A percentile compares a stretch with the other conserved stretches of the same genome.
phyloP scores from a whole-genome alignment of 2,113 vertebrate species.

The Corydoras sp. region DNA sequence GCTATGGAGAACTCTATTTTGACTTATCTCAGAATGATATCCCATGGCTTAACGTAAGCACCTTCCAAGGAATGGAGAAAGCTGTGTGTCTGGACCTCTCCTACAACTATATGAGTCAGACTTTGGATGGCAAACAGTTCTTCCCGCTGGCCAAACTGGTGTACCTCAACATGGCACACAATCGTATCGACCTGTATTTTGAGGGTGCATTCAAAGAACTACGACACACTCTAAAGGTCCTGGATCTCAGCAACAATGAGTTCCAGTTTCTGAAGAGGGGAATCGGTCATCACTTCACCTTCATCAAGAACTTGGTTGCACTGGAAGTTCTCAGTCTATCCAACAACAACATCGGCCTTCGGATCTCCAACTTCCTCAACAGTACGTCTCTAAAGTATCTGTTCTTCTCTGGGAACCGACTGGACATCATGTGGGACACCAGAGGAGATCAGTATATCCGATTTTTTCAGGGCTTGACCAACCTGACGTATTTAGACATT shows the following conservation, averaged over 20 bases:
- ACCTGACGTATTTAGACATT: conserved; percentile 65
- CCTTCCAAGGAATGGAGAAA: conserved; percentile 65
- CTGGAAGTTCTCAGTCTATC: conserved; percentile 64
- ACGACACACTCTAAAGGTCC: conserved; percentile 56
- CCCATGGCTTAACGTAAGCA: conserved; percentile 47
- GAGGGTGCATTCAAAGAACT: conserved; percentile 58
- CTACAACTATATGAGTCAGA: conserved; percentile 70
- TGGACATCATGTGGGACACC: conserved; percentile 65
- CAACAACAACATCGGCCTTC: conserved; percentile 65
- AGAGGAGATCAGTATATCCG: conserved; percentile 54
- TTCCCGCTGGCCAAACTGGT: conserved; percentile 48
- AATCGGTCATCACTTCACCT: conserved; percentile 67
- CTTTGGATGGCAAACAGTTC: conserved; percentile 55
- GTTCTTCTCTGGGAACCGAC: conserved; percentile 61
- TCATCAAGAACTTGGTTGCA: conserved; percentile 54
- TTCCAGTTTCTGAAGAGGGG: conserved; percentile 71
- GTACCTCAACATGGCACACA: conserved; percentile 67
- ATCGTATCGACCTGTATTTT: conserved; percentile 71
- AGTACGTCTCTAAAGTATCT: conserved; percentile 64
- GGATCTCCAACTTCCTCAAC: conserved; percentile 55
- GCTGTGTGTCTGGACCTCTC: conserved; percentile 69
- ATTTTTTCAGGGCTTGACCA: conserved; percentile 67
- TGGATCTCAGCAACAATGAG: conserved; percentile 69
- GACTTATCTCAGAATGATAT: conserved; percentile 73
- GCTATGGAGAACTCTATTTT: conserved; percentile 44